Evolutionary conservation across 1,140 invertebrate species (phyloP).

Genomic region (Drosophila athabasca): DNA sequence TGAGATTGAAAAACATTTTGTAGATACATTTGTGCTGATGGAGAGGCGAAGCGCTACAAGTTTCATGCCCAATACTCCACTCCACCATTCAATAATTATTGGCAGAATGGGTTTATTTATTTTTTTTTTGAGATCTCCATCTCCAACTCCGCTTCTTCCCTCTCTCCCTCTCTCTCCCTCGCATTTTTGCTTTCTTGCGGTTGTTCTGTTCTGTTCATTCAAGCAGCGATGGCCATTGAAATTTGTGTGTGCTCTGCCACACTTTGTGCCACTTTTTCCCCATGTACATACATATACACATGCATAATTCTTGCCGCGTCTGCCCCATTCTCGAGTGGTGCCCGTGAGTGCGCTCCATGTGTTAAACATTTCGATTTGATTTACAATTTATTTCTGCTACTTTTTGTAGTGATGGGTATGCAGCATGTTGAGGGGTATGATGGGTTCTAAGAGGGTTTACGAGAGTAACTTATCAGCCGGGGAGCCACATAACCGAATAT

Average conservation of each 20-base stretch:
- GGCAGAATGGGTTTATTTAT: conserved; percentile 33
- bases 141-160: neutral
- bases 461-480: too few relatives aligned
- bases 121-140: neutral
- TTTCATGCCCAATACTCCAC: conserved; percentile 41
- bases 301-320: conserved; percentile 41
- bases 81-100: conserved; percentile 59
- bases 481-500: too few relatives aligned
- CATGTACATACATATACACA: neutral
- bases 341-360: conserved; percentile 52
- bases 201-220: conserved; percentile 51
- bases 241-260: conserved; percentile 34
- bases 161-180: neutral
- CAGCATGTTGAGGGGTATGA: neutral
- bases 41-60: conserved; percentile 63
- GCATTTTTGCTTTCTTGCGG: neutral
- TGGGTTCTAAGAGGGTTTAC: too few relatives aligned
- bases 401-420: neutral
- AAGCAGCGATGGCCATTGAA: conserved; percentile 53
- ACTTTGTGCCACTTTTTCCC: conserved; percentile 60
- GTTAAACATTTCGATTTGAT: conserved; percentile 74
- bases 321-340: conserved; percentile 19
- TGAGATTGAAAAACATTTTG: conserved; percentile 34
- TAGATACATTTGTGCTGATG: conserved; percentile 37
- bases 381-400: conserved; percentile 48